A percentile compares a stretch with the other conserved stretches of the same genome.
Evolutionary conservation across 1,140 invertebrate species (phyloP).

Genomic region (Ceratosolen fusciceps): DNA sequence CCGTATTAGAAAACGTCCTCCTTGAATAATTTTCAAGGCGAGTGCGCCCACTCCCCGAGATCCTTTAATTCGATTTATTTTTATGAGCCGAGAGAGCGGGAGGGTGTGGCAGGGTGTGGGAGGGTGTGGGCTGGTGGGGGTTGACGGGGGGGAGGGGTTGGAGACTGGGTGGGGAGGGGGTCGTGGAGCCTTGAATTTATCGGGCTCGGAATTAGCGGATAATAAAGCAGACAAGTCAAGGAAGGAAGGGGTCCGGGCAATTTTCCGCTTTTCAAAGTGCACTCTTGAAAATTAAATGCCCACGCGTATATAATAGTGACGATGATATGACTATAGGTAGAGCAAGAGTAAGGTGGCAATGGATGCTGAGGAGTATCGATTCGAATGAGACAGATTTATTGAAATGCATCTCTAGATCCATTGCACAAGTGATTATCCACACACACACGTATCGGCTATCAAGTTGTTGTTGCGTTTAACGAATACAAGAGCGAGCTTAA

Average conservation of each 20-base stretch:
- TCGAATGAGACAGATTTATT: too few species aligned
- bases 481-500: too few species aligned
- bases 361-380: conserved; percentile 1
- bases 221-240: conserved; percentile 27
- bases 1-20: not conserved
- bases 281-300: conserved; percentile 44
- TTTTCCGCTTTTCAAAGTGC: conserved; percentile 31
- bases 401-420: too few species aligned
- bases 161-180: too few species aligned
- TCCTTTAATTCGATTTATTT: conserved; percentile 34
- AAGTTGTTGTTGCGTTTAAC: too few species aligned
- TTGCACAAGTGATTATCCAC: too few species aligned
- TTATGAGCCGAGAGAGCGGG: not conserved
- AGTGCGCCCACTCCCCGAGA: not conserved
- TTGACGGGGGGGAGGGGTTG: too few species aligned
- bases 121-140: too few species aligned
- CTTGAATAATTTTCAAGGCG: not conserved
- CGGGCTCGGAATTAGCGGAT: conserved; percentile 34
- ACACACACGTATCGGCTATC: too few species aligned
- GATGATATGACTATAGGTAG: not conserved
- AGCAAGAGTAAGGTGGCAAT: not conserved
- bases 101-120: too few species aligned
- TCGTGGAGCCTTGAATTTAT: conserved; percentile 20
- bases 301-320: not conserved
- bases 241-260: not conserved